These are phyloP conservation scores for Nebria ingens DNA, from an alignment of 1,140 invertebrate species.

Conservation along the genomic window DNA sequence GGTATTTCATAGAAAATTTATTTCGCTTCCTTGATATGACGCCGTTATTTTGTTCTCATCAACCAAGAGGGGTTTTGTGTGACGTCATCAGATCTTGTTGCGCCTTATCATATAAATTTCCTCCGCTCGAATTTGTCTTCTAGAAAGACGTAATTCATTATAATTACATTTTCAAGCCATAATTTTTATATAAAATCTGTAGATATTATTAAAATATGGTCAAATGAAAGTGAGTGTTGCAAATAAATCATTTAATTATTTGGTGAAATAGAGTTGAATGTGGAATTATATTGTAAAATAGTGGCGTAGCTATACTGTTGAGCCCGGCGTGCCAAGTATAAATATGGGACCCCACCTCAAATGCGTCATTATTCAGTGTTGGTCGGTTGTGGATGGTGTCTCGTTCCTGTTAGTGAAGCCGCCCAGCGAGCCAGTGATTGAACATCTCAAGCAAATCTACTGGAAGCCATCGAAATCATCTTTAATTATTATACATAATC, in stretches of 20 bases:
- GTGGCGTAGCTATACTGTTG: background rate
- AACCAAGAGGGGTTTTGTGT: too few species aligned
- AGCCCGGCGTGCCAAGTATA: background rate
- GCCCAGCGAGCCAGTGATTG: background rate
- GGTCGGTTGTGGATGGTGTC: background rate
- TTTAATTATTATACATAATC: background rate
- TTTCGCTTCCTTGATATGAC: too few species aligned
- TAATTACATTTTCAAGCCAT: too few species aligned
- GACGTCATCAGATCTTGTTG: background rate
- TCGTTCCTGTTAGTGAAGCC: background rate
- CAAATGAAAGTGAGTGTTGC: too few species aligned
- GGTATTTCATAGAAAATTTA: too few species aligned
- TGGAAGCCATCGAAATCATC: slow-evolving; percentile 3
- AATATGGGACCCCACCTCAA: background rate
- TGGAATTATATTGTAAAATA: background rate
- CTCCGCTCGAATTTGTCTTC: background rate
- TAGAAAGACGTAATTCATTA: too few species aligned
- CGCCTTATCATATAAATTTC: background rate
- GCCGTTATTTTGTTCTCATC: too few species aligned
- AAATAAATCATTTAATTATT: too few species aligned
- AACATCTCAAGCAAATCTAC: background rate
- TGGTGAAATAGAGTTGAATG: too few species aligned
- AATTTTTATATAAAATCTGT: too few species aligned
- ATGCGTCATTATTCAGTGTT: background rate
- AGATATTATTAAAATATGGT: too few species aligned